Base-by-base conservation (phyloP, 1,140 invertebrate species). In the Drosophila takahashii region DNA sequence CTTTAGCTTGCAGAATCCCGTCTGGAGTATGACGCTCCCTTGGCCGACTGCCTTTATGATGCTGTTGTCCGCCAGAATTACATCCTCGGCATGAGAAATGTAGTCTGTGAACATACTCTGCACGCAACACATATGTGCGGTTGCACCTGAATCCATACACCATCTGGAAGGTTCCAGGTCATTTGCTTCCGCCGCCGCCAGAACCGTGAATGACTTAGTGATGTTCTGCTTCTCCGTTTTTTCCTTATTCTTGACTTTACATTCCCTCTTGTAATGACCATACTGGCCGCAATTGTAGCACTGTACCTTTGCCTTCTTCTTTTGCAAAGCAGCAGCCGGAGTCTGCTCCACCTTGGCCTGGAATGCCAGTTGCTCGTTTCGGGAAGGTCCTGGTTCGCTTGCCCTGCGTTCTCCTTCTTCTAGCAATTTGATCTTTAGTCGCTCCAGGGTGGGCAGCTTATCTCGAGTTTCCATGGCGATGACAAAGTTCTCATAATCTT, bases 401-500 rank as follows among this genome's bases (percentile, higher is more conserved):
- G 29, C 29, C 7, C 47, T 29, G 26, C 37, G 13, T 15, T 39
- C 37, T 39, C n/a, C 37, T 39, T 39, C 37, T 39, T 39, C 37
- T 39, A 39, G n/a, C 13, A 39, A 13, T 15, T 39, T 39, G 13
- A 29, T 26, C 47, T 50, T 50, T 8, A 50, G n/a, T 4, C n/a
- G 26, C 10, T 50, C 47, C 27, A 50, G 8, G 8, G 27, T 15
- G 47, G 47, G n/a, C 47, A 50, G 27, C 8, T 26, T 32, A 9
- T 50, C 47, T 8, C n/a, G 26, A n/a, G 26, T 50, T 50, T 50
- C 26, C 26, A 32, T 50, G n/a, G n/a, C 47, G 29, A 16, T 32
- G n/a, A 51, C 15, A n/a, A 50, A 16, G 27, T 32, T 29, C 10
- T 50, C 8, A 6, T 32, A 32, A 32, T 32, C 27, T 22, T 22